Evolutionary conservation across 2,113 vertebrate genomes (phyloP), one percentile per base, ranked within the genome.

Genomic region (Platysteira castanea): DNA sequence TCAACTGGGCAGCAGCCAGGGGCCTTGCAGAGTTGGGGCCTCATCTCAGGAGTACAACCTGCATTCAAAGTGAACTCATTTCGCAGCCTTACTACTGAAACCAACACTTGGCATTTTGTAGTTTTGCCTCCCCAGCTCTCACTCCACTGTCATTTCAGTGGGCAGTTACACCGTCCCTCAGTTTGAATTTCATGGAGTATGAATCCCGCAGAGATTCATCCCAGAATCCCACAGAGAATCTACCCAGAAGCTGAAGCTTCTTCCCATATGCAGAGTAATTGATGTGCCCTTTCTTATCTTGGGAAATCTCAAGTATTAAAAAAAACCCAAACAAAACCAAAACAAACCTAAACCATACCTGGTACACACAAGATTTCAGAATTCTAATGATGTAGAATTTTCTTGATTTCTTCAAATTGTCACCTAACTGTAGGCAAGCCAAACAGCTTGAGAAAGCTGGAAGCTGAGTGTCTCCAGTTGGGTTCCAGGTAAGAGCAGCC

Each of bases 61-160:
- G 87, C 90, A 84, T 76, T 64, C 65, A 41, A 74, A 90, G 79
- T 46, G 63, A 95, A 78, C 71, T 91, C 67, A 18, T 54, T 59
- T 49, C 6, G 15, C 33, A 95, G 89, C 86, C 20, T 18, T 96
- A 97, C 97, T 98, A 96, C 98, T 98, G 97, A 98, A 93, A 84
- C 46, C 96, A 87, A 28, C 17, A 78, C 26, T 54, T 59, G 33
- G 44, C 16, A n/a, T 83, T 69, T 37, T 35, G 67, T 67, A 68
- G 73, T 88, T 74, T 49, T 82, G 89, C 44, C 71, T 84, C 78
- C 60, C 44, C 89, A 68, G n/a, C 46, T 65, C 90, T 87, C 49
- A 17, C 65, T 28, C 24, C 52, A 18, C 21, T 39, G 46, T 57
- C 35, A 39, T 65, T 87, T 90, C 49, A 44, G 81, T 92, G 87